Evolutionary conservation across 1,140 invertebrate genomes (phyloP).

Genomic region (Onthophagus taurus): DNA sequence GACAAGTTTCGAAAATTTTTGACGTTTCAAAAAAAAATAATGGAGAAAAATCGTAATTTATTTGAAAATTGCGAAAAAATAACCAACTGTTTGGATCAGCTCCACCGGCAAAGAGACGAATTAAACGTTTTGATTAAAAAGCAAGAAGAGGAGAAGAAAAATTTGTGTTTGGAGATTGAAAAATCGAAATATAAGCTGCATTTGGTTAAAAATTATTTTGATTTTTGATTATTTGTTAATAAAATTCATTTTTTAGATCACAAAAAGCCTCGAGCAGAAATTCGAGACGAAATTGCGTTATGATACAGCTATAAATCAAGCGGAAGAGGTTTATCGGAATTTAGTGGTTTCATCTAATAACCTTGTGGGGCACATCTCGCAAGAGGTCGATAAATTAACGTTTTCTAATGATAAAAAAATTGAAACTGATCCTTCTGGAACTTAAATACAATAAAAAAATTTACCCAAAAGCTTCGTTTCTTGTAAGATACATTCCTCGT

Average conservation of each 20-base stretch:
- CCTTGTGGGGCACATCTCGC: constrained; percentile 15
- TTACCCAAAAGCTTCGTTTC: no score
- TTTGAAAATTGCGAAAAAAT: constrained; percentile 26
- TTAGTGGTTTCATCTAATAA: constrained; percentile 21
- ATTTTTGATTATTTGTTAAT: not conserved
- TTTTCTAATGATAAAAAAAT: constrained; percentile 29
- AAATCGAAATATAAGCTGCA: constrained; percentile 25
- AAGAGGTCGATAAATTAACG: constrained; percentile 20
- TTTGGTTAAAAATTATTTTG: constrained; percentile 18
- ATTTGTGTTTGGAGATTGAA: constrained; percentile 25
- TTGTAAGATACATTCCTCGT: not conserved
- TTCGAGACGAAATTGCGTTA: constrained; percentile 24
- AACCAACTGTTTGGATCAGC: constrained; percentile 19
- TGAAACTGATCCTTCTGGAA: constrained; percentile 21
- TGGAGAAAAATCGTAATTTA: not conserved
- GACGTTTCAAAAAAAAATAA: no score
- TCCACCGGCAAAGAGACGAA: constrained; percentile 25
- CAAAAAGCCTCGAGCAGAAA: constrained; percentile 25
- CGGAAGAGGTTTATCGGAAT: constrained; percentile 22
- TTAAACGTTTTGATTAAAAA: constrained; percentile 24
- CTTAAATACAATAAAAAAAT: no score
- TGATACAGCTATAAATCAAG: constrained; percentile 25
- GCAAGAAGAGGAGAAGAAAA: constrained; percentile 24
- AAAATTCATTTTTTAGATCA: constrained; percentile 5
- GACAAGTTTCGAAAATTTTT: not conserved